Percentiles rank a stretch among this genome's conserved stretches.
phyloP scores from a whole-genome alignment of 2,888 invertebrate genomes.

The Tipula confusa region DNA sequence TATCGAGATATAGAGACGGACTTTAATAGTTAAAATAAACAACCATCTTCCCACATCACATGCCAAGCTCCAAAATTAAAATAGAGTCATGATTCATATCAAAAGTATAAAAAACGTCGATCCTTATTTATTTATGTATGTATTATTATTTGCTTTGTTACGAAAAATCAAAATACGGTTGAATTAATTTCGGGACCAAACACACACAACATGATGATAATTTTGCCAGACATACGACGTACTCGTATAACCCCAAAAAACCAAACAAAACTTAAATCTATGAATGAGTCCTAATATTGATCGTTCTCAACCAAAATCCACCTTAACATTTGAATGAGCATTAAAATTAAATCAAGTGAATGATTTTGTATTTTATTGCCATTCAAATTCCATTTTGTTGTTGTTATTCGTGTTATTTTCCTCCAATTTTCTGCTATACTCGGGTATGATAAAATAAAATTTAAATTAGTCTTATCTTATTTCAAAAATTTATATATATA shows the following conservation, averaged over 20 bases:
- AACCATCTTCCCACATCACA: neutral
- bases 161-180: neutral
- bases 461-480: neutral
- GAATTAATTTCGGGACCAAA: neutral
- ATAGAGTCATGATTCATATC: neutral
- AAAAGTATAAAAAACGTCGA: neutral
- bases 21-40: neutral
- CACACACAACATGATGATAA: neutral
- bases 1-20: neutral
- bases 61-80: conserved; percentile 25
- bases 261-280: neutral
- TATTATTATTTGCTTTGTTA: neutral
- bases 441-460: neutral
- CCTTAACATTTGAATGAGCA: conserved; percentile 16
- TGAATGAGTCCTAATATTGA: neutral
- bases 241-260: neutral
- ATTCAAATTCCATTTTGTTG: neutral
- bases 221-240: neutral
- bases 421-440: neutral
- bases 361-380: conserved; percentile 12
- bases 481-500: neutral
- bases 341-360: conserved; percentile 3
- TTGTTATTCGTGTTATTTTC: neutral
- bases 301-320: neutral
- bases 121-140: neutral